phyloP scores from a whole-genome alignment of 2,888 invertebrate species.

The Xestia xanthographa region DNA sequence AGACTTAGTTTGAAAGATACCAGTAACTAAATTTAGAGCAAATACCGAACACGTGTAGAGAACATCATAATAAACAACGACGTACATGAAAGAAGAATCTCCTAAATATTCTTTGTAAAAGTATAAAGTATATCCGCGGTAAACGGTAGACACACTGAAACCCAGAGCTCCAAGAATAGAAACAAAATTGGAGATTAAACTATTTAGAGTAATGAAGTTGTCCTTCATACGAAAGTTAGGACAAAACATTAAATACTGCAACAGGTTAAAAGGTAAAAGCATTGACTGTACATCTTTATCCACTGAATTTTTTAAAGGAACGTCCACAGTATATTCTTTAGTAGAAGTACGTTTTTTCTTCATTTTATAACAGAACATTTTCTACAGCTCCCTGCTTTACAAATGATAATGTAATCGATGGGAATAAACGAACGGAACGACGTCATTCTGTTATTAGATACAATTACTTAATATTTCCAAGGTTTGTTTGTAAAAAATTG shows the following conservation, averaged over 20 bases:
- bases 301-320: background rate
- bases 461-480: background rate
- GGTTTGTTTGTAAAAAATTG: background rate
- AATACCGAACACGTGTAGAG: background rate
- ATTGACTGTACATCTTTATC: constrained; percentile 28
- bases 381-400: background rate
- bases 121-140: background rate
- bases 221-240: constrained; percentile 24
- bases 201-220: constrained; percentile 15
- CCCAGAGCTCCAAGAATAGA: constrained; percentile 10
- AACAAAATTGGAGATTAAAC: background rate
- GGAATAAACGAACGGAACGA: background rate
- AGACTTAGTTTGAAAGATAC: background rate
- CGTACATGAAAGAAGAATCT: background rate
- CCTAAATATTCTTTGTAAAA: constrained; percentile 10
- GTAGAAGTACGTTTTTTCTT: background rate
- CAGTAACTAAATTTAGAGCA: background rate
- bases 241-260: constrained; percentile 17
- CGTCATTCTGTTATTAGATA: background rate
- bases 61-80: background rate
- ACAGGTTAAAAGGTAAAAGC: constrained; percentile 12
- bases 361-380: background rate
- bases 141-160: background rate
- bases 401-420: background rate
- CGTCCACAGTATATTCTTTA: background rate